Evolutionary conservation across 2,797 vertebrate species (phyloP), one percentile per base, ranked within the genome.

Genomic region (Cyprinella venusta): DNA sequence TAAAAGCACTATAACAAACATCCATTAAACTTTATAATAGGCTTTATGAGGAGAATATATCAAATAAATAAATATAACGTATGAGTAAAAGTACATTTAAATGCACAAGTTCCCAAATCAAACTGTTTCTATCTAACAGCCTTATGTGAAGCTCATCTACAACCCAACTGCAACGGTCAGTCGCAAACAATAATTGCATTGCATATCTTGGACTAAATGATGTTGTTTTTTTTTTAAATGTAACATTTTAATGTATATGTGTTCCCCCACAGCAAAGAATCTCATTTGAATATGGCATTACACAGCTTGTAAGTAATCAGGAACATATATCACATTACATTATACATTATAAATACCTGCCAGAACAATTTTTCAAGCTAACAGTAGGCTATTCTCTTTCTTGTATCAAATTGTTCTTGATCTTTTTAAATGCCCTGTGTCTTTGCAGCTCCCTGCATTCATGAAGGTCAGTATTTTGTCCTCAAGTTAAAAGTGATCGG

Each of bases 121-220:
- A 63, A 0, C 59, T 63, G 6, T 59, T 15, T 85, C 15, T 69
- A 19, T 67, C 50, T 82, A 80, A 24, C 74, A 92, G 91, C 86
- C 88, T 36, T 92, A 92, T 77, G 21, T 93, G 72, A 92, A 90
- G 86, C 67, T 92, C 42, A 45, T 56, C 82, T 92, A 84, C 89
- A 91, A 89, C 38, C 18, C 85, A 33, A 79, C 81, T 63, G 64
- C 86, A 24, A 83, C 83, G 24, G 91, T 93, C 90, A 91, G 40
- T 50, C 54, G 42, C 24, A n/a, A n/a, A 67, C 6, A 67, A 2
- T 36, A 30, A 75, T 56, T 15, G 61, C 8, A 56, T 40, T 61
- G 1, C 3, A 72, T 50, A 38, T 63, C 2, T 71, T 30, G 2
- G 3, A 63, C 54, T 16, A 71, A 61, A 48, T 5, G 1, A 18